Evolutionary conservation across 2,113 vertebrate species (phyloP).

Genomic region (Pedionomus torquatus): DNA sequence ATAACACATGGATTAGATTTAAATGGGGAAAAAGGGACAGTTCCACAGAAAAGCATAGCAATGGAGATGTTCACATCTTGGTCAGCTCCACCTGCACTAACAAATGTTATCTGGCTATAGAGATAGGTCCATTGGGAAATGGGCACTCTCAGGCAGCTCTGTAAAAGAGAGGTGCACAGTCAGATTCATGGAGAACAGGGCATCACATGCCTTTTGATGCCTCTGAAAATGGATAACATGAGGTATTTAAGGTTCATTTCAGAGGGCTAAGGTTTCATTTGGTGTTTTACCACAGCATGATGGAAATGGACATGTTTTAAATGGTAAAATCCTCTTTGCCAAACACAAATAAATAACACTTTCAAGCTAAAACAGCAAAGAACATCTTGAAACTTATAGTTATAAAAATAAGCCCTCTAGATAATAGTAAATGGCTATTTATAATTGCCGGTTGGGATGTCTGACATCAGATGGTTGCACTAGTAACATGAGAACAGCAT

Average conservation of each 20-base stretch:
- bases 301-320: neutral
- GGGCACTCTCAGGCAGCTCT: neutral
- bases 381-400: slow-evolving; percentile 25
- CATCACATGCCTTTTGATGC: neutral
- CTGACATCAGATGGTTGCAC: slow-evolving; percentile 48
- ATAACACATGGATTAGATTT: neutral
- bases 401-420: slow-evolving; percentile 9
- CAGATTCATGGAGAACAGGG: neutral
- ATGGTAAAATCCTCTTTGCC: neutral
- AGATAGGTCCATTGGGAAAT: neutral
- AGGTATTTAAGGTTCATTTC: neutral
- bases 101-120: neutral
- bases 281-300: neutral
- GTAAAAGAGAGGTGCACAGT: neutral
- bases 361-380: slow-evolving; percentile 22
- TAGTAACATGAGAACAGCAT: slow-evolving; percentile 21
- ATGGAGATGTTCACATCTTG: neutral
- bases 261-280: neutral
- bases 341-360: neutral
- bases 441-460: slow-evolving; percentile 35
- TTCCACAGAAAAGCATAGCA: neutral
- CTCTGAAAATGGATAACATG: neutral
- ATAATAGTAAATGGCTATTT: slow-evolving; percentile 59
- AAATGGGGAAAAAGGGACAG: neutral
- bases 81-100: neutral